Conservation (phyloP, 2,888 invertebrate genomes). For the Eugnorisma glareosa region DNA sequence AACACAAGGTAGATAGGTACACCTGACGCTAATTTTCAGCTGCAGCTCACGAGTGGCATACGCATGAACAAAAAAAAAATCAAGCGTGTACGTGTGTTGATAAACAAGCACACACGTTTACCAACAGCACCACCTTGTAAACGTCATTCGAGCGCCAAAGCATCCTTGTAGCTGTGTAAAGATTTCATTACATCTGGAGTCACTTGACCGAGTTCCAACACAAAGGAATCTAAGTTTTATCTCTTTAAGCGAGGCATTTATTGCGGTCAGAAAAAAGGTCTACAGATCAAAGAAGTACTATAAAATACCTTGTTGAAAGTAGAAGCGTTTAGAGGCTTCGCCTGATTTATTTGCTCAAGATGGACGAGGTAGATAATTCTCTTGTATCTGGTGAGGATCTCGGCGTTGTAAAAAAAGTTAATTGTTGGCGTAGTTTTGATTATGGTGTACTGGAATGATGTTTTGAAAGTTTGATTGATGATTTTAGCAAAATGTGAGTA, state of each 20-base stretch:
- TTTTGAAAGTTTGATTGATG: slow-evolving; percentile 33
- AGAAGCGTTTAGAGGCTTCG: slow-evolving; percentile 62
- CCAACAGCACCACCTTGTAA: neutral
- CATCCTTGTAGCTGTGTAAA: slow-evolving; percentile 45
- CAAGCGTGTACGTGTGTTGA: too few relatives aligned
- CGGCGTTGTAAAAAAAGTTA: slow-evolving; percentile 27
- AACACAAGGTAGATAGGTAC: too few relatives aligned
- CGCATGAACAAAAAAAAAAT: too few relatives aligned
- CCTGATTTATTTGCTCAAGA: slow-evolving; percentile 65
- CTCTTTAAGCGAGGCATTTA: slow-evolving; percentile 84
- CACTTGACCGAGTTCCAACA: slow-evolving; percentile 82
- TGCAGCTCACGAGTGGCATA: too few relatives aligned
- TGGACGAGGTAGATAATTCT: slow-evolving; percentile 37
- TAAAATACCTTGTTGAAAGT: slow-evolving; percentile 77
- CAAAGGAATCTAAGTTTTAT: slow-evolving; percentile 87
- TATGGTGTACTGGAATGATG: slow-evolving; percentile 1
- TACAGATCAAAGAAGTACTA: slow-evolving; percentile 79
- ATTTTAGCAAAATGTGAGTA: too few relatives aligned
- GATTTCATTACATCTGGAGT: slow-evolving; percentile 85
- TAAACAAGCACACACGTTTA: too few relatives aligned
- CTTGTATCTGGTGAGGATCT: slow-evolving; percentile 50
- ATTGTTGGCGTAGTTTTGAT: slow-evolving; percentile 32
- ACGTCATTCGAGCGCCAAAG: neutral
- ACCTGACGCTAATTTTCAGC: too few relatives aligned
- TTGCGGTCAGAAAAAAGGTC: slow-evolving; percentile 84